Conservation (phyloP, 2,888 invertebrate species). For the Microplitis deprimator region DNA sequence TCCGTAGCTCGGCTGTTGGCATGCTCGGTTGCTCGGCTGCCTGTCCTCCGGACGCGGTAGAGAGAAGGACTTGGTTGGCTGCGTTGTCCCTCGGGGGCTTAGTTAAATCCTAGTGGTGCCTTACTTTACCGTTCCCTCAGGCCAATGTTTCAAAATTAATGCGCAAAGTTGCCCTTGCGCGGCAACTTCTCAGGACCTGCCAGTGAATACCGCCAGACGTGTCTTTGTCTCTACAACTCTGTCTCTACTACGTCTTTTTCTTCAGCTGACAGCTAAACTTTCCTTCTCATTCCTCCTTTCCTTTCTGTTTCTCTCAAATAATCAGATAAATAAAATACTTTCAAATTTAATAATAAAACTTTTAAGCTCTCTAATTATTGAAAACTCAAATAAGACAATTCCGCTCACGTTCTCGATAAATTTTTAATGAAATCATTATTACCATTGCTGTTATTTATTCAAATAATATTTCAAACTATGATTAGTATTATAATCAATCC, state of each 20-base stretch:
- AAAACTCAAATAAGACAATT: neutral
- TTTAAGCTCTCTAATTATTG: neutral
- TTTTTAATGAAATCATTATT: too few species aligned
- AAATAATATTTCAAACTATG: too few species aligned
- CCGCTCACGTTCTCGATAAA: too few species aligned
- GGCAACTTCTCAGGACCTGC: conserved; percentile 28
- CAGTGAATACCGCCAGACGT: conserved; percentile 8
- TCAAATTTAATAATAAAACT: neutral
- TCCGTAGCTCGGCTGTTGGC: neutral
- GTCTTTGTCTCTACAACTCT: conserved; percentile 8
- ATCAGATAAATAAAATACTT: conserved; percentile 6
- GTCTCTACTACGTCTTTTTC: neutral
- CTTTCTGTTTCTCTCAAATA: neutral
- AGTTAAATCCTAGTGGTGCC: conserved; percentile 51
- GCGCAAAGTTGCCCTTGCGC: conserved; percentile 57
- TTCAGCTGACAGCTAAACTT: conserved; percentile 9
- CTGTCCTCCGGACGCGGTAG: conserved; percentile 10
- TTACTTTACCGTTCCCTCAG: conserved; percentile 46
- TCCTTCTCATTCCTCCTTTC: neutral
- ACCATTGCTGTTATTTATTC: too few species aligned
- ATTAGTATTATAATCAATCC: too few species aligned
- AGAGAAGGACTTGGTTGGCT: conserved; percentile 17
- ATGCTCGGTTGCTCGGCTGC: neutral
- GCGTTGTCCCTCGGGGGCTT: conserved; percentile 36
- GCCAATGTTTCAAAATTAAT: conserved; percentile 65